These are phyloP conservation scores for Papilio demoleus DNA, from an alignment of 2,888 invertebrate genomes.

Conservation along the genomic window DNA sequence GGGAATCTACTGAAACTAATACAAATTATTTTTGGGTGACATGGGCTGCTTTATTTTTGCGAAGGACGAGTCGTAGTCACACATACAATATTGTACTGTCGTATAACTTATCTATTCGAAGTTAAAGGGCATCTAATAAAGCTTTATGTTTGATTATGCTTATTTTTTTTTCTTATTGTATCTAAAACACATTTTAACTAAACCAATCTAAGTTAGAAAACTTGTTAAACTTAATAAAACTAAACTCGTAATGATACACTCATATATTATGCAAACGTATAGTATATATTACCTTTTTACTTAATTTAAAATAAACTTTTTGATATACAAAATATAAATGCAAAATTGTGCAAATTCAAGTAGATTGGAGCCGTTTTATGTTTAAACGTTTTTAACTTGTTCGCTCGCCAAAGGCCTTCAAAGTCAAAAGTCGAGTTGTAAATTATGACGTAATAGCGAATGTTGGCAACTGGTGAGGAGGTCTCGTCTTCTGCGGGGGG, in stretches of 20 bases:
- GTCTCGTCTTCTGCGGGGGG: conserved; percentile 48
- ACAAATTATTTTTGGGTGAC: no score
- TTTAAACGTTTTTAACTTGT: conserved; percentile 20
- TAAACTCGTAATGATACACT: background rate
- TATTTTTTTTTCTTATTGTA: background rate
- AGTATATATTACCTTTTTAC: background rate
- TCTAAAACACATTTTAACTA: background rate
- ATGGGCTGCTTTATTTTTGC: no score
- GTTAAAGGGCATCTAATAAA: background rate
- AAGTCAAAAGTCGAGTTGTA: conserved; percentile 32
- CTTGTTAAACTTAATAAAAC: background rate
- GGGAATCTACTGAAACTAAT: no score
- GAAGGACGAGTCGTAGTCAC: no score
- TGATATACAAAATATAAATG: conserved; percentile 13
- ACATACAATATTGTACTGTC: no score
- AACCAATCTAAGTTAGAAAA: conserved; percentile 4
- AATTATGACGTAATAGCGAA: conserved; percentile 38
- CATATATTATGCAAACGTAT: background rate
- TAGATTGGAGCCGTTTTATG: conserved; percentile 10
- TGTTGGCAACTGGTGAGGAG: conserved; percentile 47
- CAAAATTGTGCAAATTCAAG: conserved; percentile 14
- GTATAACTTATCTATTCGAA: no score
- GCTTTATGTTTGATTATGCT: background rate
- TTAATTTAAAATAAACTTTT: background rate
- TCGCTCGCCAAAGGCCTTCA: conserved; percentile 26